A percentile compares a stretch with the other conserved stretches of the same genome.
Evolutionary conservation across 2,113 vertebrate species (phyloP).

Genomic region (Lycocorax pyrrhopterus): DNA sequence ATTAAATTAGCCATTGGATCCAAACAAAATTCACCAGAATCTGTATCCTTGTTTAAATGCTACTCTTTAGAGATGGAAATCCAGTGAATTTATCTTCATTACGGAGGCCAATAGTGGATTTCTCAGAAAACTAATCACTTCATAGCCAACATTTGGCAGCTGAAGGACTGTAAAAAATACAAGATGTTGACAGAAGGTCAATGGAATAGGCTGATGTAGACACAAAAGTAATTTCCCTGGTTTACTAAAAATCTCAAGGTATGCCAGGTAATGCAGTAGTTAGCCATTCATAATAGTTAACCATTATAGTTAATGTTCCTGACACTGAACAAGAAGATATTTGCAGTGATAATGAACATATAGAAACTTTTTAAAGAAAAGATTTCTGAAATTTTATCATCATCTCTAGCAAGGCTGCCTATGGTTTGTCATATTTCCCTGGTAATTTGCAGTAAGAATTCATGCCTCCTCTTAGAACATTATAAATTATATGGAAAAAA

Average conservation of each 20-base stretch:
- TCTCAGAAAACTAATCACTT: constrained; percentile 14
- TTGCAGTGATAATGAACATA: not conserved
- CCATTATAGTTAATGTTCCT: not conserved
- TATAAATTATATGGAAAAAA: not conserved
- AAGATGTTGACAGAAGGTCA: not conserved
- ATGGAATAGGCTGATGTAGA: not conserved
- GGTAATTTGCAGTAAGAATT: not conserved
- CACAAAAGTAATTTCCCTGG: not conserved
- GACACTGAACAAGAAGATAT: not conserved
- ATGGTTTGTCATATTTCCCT: not conserved
- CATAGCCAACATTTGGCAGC: not conserved
- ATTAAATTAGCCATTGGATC: not conserved
- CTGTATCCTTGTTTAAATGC: not conserved
- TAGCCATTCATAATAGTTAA: not conserved
- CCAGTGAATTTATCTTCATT: not conserved
- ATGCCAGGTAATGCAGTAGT: not conserved
- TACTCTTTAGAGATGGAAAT: not conserved
- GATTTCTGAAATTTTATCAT: not conserved
- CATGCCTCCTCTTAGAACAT: not conserved
- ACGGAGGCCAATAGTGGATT: not conserved
- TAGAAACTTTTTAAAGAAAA: not conserved
- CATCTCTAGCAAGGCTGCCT: not conserved
- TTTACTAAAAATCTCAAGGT: not conserved
- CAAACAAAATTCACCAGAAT: not conserved
- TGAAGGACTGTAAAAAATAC: not conserved